These are phyloP conservation scores for Lucifuga dentata DNA, from an alignment of 2,113 vertebrate species.

Conservation along the genomic window DNA sequence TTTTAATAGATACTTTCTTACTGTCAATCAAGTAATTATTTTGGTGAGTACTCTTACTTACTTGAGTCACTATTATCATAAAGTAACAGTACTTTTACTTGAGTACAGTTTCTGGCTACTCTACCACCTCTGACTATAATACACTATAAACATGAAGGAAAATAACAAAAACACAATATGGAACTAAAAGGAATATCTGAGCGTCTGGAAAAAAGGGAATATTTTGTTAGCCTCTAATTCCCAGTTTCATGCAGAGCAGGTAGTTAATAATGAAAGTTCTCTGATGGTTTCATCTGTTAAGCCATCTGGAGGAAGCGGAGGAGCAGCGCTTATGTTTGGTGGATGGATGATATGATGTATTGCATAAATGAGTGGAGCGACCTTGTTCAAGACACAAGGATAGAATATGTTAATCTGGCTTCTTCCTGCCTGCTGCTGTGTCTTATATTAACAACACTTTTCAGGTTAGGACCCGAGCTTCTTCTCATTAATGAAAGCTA, in stretches of 20 bases:
- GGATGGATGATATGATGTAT: constrained; percentile 28
- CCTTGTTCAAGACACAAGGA: constrained; percentile 48
- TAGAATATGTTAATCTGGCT: constrained; percentile 39
- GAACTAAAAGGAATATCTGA: constrained; percentile 45
- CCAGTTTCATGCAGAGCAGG: constrained; percentile 36
- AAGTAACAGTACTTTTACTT: too few species aligned
- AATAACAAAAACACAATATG: too few species aligned
- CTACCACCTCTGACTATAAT: too few species aligned
- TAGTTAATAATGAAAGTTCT: constrained; percentile 55
- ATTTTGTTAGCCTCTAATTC: constrained; percentile 27
- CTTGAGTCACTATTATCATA: too few species aligned
- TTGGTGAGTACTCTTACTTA: too few species aligned
- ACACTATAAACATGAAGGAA: too few species aligned
- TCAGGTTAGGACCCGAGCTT: background rate
- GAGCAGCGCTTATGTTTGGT: background rate
- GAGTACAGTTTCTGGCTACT: too few species aligned
- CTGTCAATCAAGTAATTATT: too few species aligned
- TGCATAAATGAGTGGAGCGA: constrained; percentile 5
- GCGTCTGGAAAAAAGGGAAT: constrained; percentile 47
- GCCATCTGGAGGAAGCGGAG: constrained; percentile 58
- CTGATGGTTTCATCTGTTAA: constrained; percentile 43
- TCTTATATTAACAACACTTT: constrained; percentile 42
- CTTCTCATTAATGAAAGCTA: constrained; percentile 22
- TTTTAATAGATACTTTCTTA: too few species aligned
- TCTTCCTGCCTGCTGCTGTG: constrained; percentile 28